phyloP scores from a whole-genome alignment of 2,113 vertebrate species.

The Sitta europaea region DNA sequence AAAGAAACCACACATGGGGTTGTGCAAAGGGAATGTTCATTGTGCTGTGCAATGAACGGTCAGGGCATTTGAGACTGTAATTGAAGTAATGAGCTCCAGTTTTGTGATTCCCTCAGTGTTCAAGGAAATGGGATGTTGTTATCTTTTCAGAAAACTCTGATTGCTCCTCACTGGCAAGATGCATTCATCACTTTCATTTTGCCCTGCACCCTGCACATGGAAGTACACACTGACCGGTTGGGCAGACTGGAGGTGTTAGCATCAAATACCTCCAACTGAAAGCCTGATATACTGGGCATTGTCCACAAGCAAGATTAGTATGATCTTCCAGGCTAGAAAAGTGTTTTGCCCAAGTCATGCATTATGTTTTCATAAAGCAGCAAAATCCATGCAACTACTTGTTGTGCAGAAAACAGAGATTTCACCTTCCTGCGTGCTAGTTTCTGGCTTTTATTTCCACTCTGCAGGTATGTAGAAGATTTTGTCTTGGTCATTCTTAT shows the following conservation, averaged over 20 bases:
- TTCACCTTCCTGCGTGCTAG: neutral
- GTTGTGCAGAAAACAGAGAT: neutral
- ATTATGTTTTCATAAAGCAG: neutral
- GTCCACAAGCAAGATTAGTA: neutral
- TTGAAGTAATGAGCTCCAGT: neutral
- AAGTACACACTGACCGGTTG: neutral
- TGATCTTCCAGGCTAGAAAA: neutral
- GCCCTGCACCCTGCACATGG: neutral
- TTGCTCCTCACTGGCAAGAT: neutral
- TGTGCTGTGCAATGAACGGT: neutral
- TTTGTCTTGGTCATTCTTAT: neutral
- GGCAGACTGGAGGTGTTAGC: neutral
- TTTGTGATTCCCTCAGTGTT: neutral
- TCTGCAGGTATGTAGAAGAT: neutral
- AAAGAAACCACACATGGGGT: rapidly evolving
- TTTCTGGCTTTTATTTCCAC: neutral
- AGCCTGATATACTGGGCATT: neutral
- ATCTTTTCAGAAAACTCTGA: neutral
- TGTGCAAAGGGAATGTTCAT: neutral
- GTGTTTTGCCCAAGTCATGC: neutral
- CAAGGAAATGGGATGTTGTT: neutral
- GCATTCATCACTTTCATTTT: neutral
- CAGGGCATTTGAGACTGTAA: neutral
- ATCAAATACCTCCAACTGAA: neutral
- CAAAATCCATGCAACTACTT: neutral